Base-by-base conservation (phyloP, 2,797 vertebrate species). In the Pelodytes ibericus region DNA sequence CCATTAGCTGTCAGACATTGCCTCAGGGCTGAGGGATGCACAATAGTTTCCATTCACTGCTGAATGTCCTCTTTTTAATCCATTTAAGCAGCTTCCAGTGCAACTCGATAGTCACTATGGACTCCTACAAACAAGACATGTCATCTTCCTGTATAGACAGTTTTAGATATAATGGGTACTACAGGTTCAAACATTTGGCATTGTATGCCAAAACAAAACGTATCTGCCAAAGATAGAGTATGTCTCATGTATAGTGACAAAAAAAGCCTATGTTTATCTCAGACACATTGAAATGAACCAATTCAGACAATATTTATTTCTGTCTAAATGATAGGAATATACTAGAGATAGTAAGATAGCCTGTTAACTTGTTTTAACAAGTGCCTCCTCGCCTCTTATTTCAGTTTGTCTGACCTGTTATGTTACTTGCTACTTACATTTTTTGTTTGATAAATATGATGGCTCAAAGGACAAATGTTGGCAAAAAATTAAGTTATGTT, bases 1-100 rank as follows among this genome's bases (percentile, higher is more conserved):
- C 51, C 63, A 74, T 69, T 73, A 69, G 33, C 33, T 62, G 25
- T 69, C 25, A 79, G 77, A 79, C 77, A 74, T 79, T 79, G 71
- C 77, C 64, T 79, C 77, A 79, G 22, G 56, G 31, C 44, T 25
- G 16, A 69, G 41, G 25, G 49, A 69, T 44, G 44, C 47, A 66
- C 39, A 51, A 62, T 57, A 56, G 61, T 75, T 79, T 79, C 77
- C 58, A 62, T 68, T 74, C 18, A 60, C 62, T 25, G 51, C 58
- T 59, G 29, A 25, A 72, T 68, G 25, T 16, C 4, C 64, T 51
- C 58, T 10, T 49, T 30, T 25, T 72, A 68, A 68, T 68, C 63
- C 63, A 60, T 62, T 24, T 57, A 61, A 49, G 51, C 64, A 49
- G 47, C 57, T 57, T 63, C 41, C 53, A 51, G 33, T 61, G 77